phyloP scores from a whole-genome alignment of 2,797 vertebrate genomes.

The Okamejei kenojei region DNA sequence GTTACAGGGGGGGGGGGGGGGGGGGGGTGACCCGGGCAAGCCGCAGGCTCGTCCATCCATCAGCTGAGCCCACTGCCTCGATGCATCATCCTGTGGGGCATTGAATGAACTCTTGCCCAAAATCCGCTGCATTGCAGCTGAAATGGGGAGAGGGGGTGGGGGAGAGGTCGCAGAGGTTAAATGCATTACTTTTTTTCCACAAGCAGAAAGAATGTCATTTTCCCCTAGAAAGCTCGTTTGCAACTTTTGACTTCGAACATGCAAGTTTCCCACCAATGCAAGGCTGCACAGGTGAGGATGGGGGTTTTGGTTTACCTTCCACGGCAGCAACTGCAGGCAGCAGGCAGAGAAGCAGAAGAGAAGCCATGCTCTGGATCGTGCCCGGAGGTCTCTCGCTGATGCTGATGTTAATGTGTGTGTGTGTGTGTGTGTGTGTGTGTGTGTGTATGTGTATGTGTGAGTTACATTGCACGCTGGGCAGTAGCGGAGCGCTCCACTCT shows the following conservation, averaged over 20 bases:
- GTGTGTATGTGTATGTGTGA: not conserved
- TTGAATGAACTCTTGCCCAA: not conserved
- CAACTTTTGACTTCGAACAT: constrained; percentile 7
- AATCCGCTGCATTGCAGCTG: constrained; percentile 13
- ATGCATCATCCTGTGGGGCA: not conserved
- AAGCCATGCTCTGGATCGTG: constrained; percentile 19
- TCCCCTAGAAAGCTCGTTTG: not conserved
- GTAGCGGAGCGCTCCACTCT: not conserved
- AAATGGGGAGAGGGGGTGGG: not conserved
- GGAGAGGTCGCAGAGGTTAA: not conserved
- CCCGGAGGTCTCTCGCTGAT: not conserved
- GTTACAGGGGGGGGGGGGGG: too few relatives aligned
- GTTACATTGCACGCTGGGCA: constrained; percentile 20
- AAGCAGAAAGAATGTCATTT: not conserved
- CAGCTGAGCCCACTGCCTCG: not conserved
- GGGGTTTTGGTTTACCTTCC: not conserved
- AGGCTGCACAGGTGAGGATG: not conserved
- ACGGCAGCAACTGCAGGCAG: constrained; percentile 29
- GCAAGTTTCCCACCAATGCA: not conserved
- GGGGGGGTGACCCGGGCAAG: not conserved
- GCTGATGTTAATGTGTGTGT: constrained; percentile 3
- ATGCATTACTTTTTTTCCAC: not conserved
- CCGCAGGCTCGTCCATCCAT: not conserved
- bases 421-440: not conserved
- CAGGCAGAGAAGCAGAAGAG: constrained; percentile 13